Percentiles rank a stretch among this genome's conserved stretches.
Conservation (phyloP, 2,888 invertebrate species). For the Scaptomyza tumidula region DNA sequence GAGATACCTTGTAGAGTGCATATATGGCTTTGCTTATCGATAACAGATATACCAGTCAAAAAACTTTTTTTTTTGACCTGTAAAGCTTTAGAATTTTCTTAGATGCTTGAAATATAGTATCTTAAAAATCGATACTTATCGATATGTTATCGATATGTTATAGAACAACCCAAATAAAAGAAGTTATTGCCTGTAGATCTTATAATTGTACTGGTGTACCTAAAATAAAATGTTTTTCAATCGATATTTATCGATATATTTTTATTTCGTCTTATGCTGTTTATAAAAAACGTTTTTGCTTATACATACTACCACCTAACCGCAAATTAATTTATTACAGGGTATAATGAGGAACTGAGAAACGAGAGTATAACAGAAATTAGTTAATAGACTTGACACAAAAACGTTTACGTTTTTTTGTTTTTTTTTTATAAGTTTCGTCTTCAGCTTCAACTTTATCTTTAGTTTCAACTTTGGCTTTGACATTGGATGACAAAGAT, state of each 20-base stretch:
- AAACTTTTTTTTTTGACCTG: too few relatives aligned
- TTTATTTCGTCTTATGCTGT: too few relatives aligned
- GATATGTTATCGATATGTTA: not conserved
- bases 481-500: not conserved
- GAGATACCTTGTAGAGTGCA: not conserved
- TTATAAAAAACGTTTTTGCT: too few relatives aligned
- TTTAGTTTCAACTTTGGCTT: conserved; percentile 18
- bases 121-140: not conserved
- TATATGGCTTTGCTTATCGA: too few relatives aligned
- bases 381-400: conserved; percentile 73
- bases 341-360: conserved; percentile 22
- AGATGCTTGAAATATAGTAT: not conserved
- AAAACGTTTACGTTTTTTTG: conserved; percentile 50
- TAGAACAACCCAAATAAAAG: too few relatives aligned
- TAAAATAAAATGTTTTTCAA: not conserved
- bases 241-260: not conserved
- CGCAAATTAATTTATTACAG: not conserved
- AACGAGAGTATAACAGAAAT: conserved; percentile 31
- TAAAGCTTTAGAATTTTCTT: not conserved
- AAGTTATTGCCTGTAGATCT: too few relatives aligned
- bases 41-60: too few relatives aligned
- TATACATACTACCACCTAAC: too few relatives aligned
- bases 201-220: not conserved
- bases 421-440: conserved; percentile 11
- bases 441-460: conserved; percentile 27